Conservation (phyloP, 2,888 invertebrate species). For the Hipparchia sbordonii region DNA sequence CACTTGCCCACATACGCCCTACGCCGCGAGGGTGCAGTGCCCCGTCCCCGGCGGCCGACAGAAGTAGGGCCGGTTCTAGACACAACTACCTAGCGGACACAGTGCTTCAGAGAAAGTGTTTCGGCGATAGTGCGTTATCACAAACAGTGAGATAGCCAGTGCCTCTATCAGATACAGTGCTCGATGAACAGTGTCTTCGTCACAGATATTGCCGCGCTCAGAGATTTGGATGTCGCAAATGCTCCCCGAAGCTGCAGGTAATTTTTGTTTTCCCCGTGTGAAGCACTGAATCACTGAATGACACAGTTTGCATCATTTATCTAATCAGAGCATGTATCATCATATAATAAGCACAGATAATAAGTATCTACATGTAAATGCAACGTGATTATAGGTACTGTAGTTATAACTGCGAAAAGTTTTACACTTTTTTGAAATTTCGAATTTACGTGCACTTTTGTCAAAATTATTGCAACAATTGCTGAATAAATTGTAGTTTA, state of each 20-base stretch:
- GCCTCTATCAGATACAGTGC: neutral
- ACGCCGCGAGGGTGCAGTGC: constrained; percentile 24
- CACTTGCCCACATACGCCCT: constrained; percentile 2
- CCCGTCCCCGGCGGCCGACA: neutral
- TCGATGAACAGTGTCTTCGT: neutral
- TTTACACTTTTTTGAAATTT: too few relatives aligned
- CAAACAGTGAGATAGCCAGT: neutral
- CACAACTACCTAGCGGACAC: too few relatives aligned
- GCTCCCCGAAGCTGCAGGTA: constrained; percentile 78
- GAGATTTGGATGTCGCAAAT: constrained; percentile 69
- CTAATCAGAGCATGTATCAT: too few relatives aligned
- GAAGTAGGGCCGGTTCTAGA: neutral
- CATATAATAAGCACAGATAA: too few relatives aligned
- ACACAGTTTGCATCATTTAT: too few relatives aligned
- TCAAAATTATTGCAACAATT: too few relatives aligned
- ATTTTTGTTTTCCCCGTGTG: constrained; percentile 48
- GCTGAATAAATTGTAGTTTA: too few relatives aligned
- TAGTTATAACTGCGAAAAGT: too few relatives aligned
- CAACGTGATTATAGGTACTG: too few relatives aligned
- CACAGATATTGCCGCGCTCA: constrained; percentile 2
- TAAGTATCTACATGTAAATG: too few relatives aligned
- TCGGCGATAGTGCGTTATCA: neutral
- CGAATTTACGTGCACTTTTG: too few relatives aligned
- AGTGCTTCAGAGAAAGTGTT: too few relatives aligned
- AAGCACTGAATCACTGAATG: neutral